Percentiles rank a stretch among this genome's conserved stretches.
These are phyloP conservation scores for Myiotriccus ornatus DNA, from an alignment of 2,797 vertebrate species.

Conservation along the genomic window DNA sequence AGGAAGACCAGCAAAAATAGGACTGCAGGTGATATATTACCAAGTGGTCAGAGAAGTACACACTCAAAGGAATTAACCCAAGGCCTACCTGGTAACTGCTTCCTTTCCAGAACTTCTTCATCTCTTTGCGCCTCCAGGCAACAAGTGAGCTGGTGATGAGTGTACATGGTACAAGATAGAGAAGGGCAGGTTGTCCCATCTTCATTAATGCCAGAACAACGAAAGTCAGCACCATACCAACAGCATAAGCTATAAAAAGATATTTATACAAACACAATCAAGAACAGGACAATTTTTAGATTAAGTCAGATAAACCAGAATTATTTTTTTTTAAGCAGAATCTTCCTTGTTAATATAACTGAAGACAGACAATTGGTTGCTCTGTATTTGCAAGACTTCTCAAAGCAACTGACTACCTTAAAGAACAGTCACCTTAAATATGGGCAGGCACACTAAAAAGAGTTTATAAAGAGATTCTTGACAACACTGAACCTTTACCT, in stretches of 20 bases:
- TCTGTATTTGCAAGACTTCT: background rate
- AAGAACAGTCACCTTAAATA: background rate
- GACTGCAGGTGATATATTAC: background rate
- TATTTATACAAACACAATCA: background rate
- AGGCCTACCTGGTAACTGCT: constrained; percentile 86
- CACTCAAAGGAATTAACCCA: background rate
- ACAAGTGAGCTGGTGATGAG: constrained; percentile 83
- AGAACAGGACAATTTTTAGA: background rate
- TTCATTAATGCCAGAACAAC: constrained; percentile 85
- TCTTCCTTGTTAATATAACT: background rate
- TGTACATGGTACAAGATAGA: constrained; percentile 94
- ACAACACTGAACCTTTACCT: background rate
- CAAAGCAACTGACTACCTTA: background rate
- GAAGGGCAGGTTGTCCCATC: constrained; percentile 92
- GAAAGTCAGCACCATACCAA: constrained; percentile 90
- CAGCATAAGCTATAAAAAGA: constrained; percentile 82
- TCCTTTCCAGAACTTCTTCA: constrained; percentile 92
- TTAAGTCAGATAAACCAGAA: background rate
- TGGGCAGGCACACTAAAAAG: background rate
- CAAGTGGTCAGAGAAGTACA: background rate
- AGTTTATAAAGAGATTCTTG: background rate
- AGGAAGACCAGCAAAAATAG: background rate
- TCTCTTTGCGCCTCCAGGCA: constrained; percentile 85
- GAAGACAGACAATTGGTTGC: background rate
- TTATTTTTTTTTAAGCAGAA: background rate